A percentile compares a stretch with the other conserved stretches of the same genome.
Evolutionary conservation across 2,113 vertebrate genomes (phyloP).

Genomic region (Hemicordylus capensis): DNA sequence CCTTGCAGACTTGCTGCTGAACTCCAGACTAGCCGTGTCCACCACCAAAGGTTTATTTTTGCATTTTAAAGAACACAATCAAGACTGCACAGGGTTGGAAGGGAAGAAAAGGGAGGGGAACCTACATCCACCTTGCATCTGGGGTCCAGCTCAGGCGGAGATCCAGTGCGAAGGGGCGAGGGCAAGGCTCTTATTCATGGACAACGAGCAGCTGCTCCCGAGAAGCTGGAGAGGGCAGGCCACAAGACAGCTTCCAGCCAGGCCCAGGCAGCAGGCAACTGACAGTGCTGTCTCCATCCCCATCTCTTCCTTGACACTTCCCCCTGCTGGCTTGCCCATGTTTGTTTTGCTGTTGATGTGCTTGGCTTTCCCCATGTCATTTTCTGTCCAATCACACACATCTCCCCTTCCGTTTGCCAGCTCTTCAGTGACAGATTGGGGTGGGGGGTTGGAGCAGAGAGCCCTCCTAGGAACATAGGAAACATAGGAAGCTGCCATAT

Average conservation of each 20-base stretch:
- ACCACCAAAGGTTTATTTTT: too few species aligned
- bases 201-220: conserved; percentile 56
- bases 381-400: conserved; percentile 80
- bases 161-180: conserved; percentile 54
- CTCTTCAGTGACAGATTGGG: conserved; percentile 61
- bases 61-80: too few species aligned
- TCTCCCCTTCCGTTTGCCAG: conserved; percentile 78
- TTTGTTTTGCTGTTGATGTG: conserved; percentile 81
- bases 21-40: too few species aligned
- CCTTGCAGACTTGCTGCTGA: too few species aligned
- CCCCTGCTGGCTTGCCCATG: conserved; percentile 52
- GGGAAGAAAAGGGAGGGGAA: conserved; percentile 53
- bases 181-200: conserved; percentile 69
- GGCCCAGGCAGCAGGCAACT: conserved; percentile 32
- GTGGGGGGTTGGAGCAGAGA: conserved; percentile 1
- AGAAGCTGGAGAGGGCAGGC: conserved; percentile 34
- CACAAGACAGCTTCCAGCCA: conserved; percentile 21
- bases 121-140: conserved; percentile 65
- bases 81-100: too few species aligned
- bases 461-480: too few species aligned
- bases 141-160: conserved; percentile 76
- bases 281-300: conserved; percentile 12
- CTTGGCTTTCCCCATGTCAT: conserved; percentile 80
- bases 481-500: too few species aligned
- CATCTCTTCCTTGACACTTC: neutral